phyloP scores from a whole-genome alignment of 2,888 invertebrate species.

The Hypomecis punctinalis region DNA sequence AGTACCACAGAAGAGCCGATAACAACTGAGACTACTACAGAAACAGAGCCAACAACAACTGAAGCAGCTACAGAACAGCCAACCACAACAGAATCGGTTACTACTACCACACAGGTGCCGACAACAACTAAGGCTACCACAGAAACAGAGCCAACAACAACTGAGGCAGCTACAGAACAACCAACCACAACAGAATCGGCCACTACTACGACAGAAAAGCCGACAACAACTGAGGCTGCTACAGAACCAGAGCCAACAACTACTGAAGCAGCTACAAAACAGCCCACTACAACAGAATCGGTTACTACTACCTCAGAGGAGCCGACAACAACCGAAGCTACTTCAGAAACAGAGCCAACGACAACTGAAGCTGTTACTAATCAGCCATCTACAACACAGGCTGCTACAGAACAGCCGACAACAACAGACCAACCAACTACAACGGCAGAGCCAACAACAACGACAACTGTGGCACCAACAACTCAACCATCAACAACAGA shows the following conservation, averaged over 20 bases:
- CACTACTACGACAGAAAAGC: no score
- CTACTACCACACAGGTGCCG: conserved; percentile 8
- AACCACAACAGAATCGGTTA: no score
- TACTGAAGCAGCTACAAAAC: no score
- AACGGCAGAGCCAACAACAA: conserved; percentile 6
- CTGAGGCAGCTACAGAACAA: background rate
- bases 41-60: no score
- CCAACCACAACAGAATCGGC: no score
- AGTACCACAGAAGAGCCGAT: no score
- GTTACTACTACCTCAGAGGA: no score
- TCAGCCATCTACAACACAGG: conserved; percentile 9
- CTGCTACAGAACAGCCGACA: conserved; percentile 9
- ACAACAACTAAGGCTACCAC: conserved; percentile 9
- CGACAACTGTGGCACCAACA: conserved; percentile 8
- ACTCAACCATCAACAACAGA: background rate
- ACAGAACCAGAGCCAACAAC: no score
- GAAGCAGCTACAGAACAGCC: no score
- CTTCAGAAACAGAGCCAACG: conserved; percentile 15
- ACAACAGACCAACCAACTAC: conserved; percentile 18
- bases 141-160: conserved; percentile 9
- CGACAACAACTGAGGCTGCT: background rate
- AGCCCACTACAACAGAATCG: no score
- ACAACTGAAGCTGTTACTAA: conserved; percentile 19
- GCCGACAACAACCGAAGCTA: conserved; percentile 14
- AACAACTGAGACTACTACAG: no score